A percentile compares a stretch with the other conserved stretches of the same genome.
These are phyloP conservation scores for Caenorhabditis japonica DNA, from an alignment of 2,888 invertebrate genomes.

Conservation along the genomic window DNA sequence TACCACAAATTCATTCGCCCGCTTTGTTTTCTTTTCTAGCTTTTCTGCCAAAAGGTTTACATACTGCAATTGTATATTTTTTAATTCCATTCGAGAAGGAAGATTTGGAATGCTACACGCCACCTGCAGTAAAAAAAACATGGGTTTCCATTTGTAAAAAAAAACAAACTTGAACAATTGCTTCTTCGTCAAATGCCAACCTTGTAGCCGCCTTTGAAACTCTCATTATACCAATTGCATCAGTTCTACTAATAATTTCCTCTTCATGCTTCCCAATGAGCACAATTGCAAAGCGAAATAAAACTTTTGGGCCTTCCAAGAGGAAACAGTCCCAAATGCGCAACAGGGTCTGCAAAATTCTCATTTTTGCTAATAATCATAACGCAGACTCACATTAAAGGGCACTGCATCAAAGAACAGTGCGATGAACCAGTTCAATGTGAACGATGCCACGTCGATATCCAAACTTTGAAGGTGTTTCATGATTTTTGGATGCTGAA, in stretches of 20 bases:
- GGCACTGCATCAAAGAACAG: conserved; percentile 80
- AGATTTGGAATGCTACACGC: conserved; percentile 42
- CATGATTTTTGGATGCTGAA: conserved; percentile 79
- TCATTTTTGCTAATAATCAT: background rate
- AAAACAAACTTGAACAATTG: conserved; percentile 79
- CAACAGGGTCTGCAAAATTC: conserved; percentile 78
- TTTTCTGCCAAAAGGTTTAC: conserved; percentile 40
- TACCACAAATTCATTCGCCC: conserved; percentile 54
- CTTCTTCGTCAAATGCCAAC: conserved; percentile 80
- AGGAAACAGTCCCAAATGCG: conserved; percentile 81
- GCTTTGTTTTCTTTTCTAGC: conserved; percentile 32
- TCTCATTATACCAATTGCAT: conserved; percentile 80
- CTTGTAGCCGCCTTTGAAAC: conserved; percentile 80
- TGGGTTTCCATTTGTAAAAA: no score
- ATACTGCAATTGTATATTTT: conserved; percentile 46
- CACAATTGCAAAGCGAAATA: conserved; percentile 79
- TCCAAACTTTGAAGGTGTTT: conserved; percentile 79
- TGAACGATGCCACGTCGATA: conserved; percentile 80
- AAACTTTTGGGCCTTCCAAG: conserved; percentile 80
- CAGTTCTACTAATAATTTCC: conserved; percentile 67
- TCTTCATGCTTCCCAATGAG: conserved; percentile 60
- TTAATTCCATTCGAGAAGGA: conserved; percentile 43
- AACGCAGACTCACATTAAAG: conserved; percentile 78
- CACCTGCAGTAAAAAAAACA: conserved; percentile 21
- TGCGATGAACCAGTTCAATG: conserved; percentile 81